Percentiles rank a stretch among this genome's conserved stretches.
These are phyloP conservation scores for Rhaphigaster nebulosa DNA, from an alignment of 2,888 invertebrate species.

Conservation along the genomic window DNA sequence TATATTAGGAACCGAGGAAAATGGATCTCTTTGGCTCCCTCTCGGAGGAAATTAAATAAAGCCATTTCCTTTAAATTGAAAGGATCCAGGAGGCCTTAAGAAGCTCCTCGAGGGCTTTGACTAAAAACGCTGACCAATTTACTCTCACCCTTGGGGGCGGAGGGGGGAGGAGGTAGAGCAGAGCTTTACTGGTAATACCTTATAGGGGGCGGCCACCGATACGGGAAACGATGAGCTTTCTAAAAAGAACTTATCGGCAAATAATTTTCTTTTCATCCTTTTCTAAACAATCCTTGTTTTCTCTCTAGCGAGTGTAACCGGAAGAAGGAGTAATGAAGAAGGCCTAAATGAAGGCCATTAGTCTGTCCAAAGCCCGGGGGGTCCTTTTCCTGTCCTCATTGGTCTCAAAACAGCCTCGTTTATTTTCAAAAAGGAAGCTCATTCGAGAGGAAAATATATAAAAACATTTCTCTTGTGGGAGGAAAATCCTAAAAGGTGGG, in stretches of 20 bases:
- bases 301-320: background rate
- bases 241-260: slow-evolving; percentile 10
- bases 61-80: slow-evolving; percentile 58
- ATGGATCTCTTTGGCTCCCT: slow-evolving; percentile 53
- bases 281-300: slow-evolving; percentile 49
- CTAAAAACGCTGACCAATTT: slow-evolving; percentile 57
- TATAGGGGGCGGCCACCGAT: slow-evolving; percentile 24
- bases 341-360: slow-evolving; percentile 57
- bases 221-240: slow-evolving; percentile 28
- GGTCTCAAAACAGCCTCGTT: slow-evolving; percentile 51
- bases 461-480: slow-evolving; percentile 32
- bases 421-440: slow-evolving; percentile 52
- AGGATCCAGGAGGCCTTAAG: slow-evolving; percentile 45
- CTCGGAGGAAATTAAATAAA: slow-evolving; percentile 55
- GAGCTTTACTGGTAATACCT: slow-evolving; percentile 38
- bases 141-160: background rate
- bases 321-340: slow-evolving; percentile 41
- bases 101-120: slow-evolving; percentile 47
- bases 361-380: slow-evolving; percentile 2
- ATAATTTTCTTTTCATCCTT: slow-evolving; percentile 51
- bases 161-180: background rate
- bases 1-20: slow-evolving; percentile 55
- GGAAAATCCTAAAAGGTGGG: background rate
- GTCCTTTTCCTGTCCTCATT: background rate
- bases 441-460: slow-evolving; percentile 45